Evolutionary conservation across 2,113 vertebrate species (phyloP).

Genomic region (Nibea albiflora): DNA sequence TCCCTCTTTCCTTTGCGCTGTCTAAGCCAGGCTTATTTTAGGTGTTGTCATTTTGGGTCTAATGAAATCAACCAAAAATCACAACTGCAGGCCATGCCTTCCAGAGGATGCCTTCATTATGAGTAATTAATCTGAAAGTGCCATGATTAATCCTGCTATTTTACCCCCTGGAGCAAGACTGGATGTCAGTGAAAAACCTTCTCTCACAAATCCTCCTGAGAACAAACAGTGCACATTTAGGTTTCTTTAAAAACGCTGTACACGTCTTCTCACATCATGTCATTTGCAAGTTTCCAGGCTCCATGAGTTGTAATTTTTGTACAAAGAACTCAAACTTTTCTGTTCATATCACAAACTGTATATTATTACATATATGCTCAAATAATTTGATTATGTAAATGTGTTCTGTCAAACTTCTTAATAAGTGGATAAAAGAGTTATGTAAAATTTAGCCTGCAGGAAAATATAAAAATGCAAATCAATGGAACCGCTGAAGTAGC

Average conservation of each 20-base stretch:
- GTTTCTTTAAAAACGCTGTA: slow-evolving; percentile 62
- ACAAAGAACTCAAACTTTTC: slow-evolving; percentile 24
- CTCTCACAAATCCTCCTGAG: slow-evolving; percentile 71
- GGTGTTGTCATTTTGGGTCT: slow-evolving; percentile 83
- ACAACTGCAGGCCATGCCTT: slow-evolving; percentile 85
- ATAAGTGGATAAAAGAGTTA: slow-evolving; percentile 24
- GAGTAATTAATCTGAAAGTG: slow-evolving; percentile 88
- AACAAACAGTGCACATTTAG: slow-evolving; percentile 74
- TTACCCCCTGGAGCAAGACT: slow-evolving; percentile 77
- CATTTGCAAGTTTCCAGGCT: slow-evolving; percentile 45
- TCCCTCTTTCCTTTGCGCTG: slow-evolving; percentile 19
- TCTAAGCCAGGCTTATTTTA: slow-evolving; percentile 79
- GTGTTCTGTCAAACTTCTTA: slow-evolving; percentile 37
- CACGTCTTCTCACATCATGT: slow-evolving; percentile 66
- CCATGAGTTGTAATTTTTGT: slow-evolving; percentile 23
- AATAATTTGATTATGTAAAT: slow-evolving; percentile 63
- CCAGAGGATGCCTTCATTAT: slow-evolving; percentile 83
- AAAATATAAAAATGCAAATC: slow-evolving; percentile 52
- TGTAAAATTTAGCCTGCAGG: slow-evolving; percentile 44
- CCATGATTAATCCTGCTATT: slow-evolving; percentile 86
- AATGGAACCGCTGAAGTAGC: slow-evolving; percentile 36
- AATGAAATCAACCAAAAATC: slow-evolving; percentile 87
- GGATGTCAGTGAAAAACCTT: slow-evolving; percentile 79
- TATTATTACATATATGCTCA: slow-evolving; percentile 29
- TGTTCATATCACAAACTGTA: slow-evolving; percentile 6